Conservation (phyloP, 1,140 invertebrate genomes). For the Lucilia sericata region DNA sequence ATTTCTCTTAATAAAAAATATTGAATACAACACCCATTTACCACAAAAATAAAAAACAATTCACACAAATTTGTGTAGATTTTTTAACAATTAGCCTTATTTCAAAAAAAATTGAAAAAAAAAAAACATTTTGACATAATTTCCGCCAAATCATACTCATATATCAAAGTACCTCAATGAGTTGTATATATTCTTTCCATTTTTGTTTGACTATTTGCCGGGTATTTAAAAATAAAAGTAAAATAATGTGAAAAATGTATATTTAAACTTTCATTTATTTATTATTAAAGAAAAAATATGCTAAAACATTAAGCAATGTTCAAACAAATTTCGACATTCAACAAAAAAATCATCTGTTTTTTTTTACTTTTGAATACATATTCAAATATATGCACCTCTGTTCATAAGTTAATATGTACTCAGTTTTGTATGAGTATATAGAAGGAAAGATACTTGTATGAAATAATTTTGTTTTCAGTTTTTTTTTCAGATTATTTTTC, state of each 20-base stretch:
- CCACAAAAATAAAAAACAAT: not conserved
- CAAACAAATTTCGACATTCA: constrained; percentile 6
- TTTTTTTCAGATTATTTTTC: not conserved
- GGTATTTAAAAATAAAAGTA: not conserved
- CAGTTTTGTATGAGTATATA: not conserved
- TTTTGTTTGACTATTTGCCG: not conserved
- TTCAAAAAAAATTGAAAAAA: not conserved
- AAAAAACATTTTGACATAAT: not conserved
- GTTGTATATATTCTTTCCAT: not conserved
- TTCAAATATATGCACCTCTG: no score
- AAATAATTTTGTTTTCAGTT: constrained; percentile 3
- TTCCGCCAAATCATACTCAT: not conserved
- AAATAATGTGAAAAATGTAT: not conserved
- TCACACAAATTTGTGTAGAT: not conserved
- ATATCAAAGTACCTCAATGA: not conserved
- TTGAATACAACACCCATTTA: no score
- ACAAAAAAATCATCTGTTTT: constrained; percentile 13
- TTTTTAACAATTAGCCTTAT: not conserved
- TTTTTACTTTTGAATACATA: not conserved
- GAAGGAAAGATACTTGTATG: not conserved
- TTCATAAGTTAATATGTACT: not conserved
- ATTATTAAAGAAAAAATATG: not conserved
- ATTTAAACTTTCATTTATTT: constrained; percentile 3
- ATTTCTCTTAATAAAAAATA: no score
- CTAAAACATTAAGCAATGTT: not conserved